Conservation (phyloP, 1,140 invertebrate species). For the Drosophila eugracilis region DNA sequence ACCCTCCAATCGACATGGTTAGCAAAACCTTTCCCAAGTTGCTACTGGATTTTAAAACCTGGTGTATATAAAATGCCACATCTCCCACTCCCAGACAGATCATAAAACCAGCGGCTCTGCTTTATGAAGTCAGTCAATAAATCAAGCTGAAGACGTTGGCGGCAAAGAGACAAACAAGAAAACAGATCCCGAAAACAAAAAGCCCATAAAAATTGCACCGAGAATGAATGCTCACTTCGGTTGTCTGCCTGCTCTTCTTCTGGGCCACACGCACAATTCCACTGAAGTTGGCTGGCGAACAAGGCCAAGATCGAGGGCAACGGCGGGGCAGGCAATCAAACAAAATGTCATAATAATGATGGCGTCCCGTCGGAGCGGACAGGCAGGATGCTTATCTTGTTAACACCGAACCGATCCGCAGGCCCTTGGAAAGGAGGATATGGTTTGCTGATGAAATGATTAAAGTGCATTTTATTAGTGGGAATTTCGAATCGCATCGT, state of each 20-base stretch:
- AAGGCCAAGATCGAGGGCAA: constrained; percentile 42
- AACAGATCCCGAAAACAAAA: constrained; percentile 42
- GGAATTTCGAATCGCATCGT: constrained; percentile 45
- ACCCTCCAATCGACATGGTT: constrained; percentile 1
- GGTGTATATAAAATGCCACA: constrained; percentile 12
- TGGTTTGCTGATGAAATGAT: constrained; percentile 53
- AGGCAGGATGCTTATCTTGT: constrained; percentile 80
- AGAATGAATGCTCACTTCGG: constrained; percentile 39
- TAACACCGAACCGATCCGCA: constrained; percentile 59
- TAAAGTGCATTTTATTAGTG: constrained; percentile 67
- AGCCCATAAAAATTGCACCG: constrained; percentile 70
- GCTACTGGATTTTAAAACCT: constrained; percentile 52
- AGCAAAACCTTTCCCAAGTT: background rate
- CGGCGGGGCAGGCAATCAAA: constrained; percentile 58
- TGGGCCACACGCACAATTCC: constrained; percentile 78
- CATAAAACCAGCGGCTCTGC: constrained; percentile 66
- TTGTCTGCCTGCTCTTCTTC: constrained; percentile 10
- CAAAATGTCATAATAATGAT: constrained; percentile 84
- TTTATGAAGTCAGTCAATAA: constrained; percentile 60
- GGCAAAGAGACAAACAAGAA: constrained; percentile 30
- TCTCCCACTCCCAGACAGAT: constrained; percentile 15
- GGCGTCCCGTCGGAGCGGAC: constrained; percentile 55
- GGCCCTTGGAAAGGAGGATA: constrained; percentile 12
- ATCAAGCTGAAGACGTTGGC: constrained; percentile 52
- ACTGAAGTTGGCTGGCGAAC: constrained; percentile 57